Conservation (phyloP, 2,797 vertebrate genomes). For the Rachycentron canadum region DNA sequence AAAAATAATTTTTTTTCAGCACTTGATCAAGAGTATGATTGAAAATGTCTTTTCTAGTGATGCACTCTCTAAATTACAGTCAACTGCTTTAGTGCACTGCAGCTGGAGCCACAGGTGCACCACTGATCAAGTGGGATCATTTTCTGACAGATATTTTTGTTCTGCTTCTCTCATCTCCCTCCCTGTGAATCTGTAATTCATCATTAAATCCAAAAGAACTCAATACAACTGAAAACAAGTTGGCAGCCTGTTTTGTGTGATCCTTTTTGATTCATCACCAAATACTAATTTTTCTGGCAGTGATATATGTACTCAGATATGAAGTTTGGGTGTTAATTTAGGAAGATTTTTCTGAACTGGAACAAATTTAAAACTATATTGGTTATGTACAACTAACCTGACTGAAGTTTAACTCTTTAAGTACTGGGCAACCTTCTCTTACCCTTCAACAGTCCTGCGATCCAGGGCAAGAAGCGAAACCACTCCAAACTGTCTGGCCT, state of each 20-base stretch:
- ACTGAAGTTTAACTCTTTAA: background rate
- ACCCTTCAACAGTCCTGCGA: constrained; percentile 80
- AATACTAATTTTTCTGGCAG: background rate
- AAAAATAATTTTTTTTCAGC: background rate
- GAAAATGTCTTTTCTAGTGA: background rate
- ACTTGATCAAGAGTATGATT: background rate
- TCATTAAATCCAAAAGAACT: constrained; percentile 6
- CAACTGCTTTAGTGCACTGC: background rate
- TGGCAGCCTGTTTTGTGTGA: background rate
- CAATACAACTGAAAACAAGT: background rate
- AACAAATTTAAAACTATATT: background rate
- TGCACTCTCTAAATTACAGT: background rate
- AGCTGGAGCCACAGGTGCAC: background rate
- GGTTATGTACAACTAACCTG: background rate
- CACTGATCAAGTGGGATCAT: background rate
- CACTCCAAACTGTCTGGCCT: constrained; percentile 78
- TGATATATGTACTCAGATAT: background rate
- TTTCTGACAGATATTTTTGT: constrained; percentile 6
- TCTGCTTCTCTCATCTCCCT: background rate
- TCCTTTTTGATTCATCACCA: background rate
- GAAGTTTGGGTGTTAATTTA: background rate
- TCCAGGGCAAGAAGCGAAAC: constrained; percentile 83
- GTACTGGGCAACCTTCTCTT: constrained; percentile 31
- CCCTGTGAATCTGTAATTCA: constrained; percentile 7
- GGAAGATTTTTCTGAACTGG: background rate